A percentile compares a stretch with the other conserved stretches of the same genome.
Evolutionary conservation across 1,140 invertebrate genomes (phyloP).

Genomic region (Drosophila fuyamai): DNA sequence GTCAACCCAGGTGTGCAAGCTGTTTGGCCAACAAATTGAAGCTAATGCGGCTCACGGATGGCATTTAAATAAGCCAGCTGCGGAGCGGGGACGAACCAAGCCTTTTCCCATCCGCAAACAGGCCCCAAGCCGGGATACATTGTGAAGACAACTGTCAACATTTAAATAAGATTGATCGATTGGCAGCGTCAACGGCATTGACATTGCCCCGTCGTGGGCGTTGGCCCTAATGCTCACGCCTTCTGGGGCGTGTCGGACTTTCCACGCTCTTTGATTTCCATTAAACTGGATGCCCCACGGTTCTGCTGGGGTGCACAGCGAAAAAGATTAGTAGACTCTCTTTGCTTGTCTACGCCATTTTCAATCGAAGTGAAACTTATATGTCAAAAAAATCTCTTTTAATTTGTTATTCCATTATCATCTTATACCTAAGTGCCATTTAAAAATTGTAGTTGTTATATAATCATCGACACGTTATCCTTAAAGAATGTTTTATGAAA

Average conservation of each 20-base stretch:
- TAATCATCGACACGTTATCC: too few species aligned
- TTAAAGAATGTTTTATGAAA: too few species aligned
- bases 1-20: slow-evolving; percentile 44
- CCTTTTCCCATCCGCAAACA: slow-evolving; percentile 59
- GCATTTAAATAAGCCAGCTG: slow-evolving; percentile 57
- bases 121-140: slow-evolving; percentile 59
- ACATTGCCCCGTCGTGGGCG: slow-evolving; percentile 28
- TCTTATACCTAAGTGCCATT: too few species aligned
- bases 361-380: neutral
- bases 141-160: slow-evolving; percentile 79
- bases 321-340: neutral
- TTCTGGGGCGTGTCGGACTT: slow-evolving; percentile 32
- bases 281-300: slow-evolving; percentile 37
- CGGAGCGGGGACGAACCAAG: slow-evolving; percentile 16
- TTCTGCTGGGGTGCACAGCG: slow-evolving; percentile 9
- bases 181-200: slow-evolving; percentile 52
- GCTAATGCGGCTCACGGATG: slow-evolving; percentile 72
- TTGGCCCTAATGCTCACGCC: slow-evolving; percentile 32
- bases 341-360: too few species aligned
- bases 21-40: slow-evolving; percentile 80
- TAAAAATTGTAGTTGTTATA: too few species aligned
- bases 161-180: slow-evolving; percentile 84
- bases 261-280: slow-evolving; percentile 59
- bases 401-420: too few species aligned
- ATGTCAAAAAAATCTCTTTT: too few species aligned